Evolutionary conservation across 2,888 invertebrate species (phyloP), one percentile per base, ranked within the genome.

Genomic region (Cryptophagus acutangulus): DNA sequence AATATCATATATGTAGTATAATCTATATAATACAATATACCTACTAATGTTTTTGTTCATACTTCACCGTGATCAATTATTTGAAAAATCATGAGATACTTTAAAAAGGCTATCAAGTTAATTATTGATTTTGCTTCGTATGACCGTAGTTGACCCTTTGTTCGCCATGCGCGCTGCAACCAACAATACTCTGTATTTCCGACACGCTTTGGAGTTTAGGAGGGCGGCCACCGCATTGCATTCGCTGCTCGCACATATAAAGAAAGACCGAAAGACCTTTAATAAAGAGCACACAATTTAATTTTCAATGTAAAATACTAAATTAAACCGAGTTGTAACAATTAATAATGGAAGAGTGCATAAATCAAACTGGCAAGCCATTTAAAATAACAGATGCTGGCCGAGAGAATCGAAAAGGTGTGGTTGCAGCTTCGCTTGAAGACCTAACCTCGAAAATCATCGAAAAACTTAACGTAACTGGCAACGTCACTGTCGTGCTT

Each of bases 351-450:
- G 78, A 78, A 61, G 72, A 74, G 63, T 74, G 74, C 56, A 71
- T 66, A 34, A 56, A 54, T 38, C 59, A 58, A 45, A 50, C 56
- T 49, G 78, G 73, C 53, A 81, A 79, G 66, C 85, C 86, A 17
- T 86, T 84, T 65, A 86, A 86, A 74, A 83, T 87, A 58, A 83
- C 84, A 53, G 87, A 89, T 71, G 76, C 83, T 50, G 79, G 80
- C 56, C 77, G 90, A 57, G 84, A 87, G 65, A 80, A 82, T 60
- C 82, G 84, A 63, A 88, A 88, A 71, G 88, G 89, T 49, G 76
- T 88, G 57, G 88, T 88, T 44, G 88, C 90, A 36, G 73, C 77
- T 30, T 84, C 87, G 12, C 72, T 91, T 33, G 82, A 85, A 62
- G 89, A 89, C 63, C 75, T 90, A 61, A 78, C 84, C 54, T 71